A percentile compares a stretch with the other conserved stretches of the same genome.
phyloP scores from a whole-genome alignment of 1,140 invertebrate genomes.

The Brachionus plicatilis region DNA sequence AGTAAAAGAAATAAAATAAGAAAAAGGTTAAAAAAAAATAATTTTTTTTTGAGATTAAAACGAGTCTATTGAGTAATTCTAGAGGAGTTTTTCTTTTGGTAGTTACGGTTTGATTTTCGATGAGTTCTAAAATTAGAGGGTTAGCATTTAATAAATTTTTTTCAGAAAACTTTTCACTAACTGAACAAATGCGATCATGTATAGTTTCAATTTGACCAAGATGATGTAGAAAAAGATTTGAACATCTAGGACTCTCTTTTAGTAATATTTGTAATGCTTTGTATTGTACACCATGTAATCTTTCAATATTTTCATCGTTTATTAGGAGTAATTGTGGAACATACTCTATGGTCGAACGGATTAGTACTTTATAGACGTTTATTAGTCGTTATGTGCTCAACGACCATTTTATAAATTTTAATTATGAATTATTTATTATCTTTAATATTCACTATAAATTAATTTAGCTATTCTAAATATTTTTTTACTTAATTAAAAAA shows the following conservation, averaged over 20 bases:
- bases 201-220: background rate
- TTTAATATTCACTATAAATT: too few species aligned
- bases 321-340: too few species aligned
- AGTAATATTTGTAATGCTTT: too few species aligned
- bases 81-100: background rate
- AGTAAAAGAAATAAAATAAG: too few species aligned
- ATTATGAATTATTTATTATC: too few species aligned
- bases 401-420: background rate
- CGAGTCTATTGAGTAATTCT: background rate
- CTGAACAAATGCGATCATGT: background rate
- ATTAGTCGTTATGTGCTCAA: background rate
- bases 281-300: too few species aligned
- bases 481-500: too few species aligned
- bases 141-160: background rate
- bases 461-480: too few species aligned
- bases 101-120: background rate
- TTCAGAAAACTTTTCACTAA: background rate
- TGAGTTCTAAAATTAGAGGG: background rate
- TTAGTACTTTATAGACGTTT: background rate
- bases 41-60: too few species aligned
- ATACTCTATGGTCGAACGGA: background rate
- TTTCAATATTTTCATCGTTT: too few species aligned
- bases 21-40: too few species aligned
- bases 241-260: background rate
- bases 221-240: background rate